phyloP scores from a whole-genome alignment of 2,797 vertebrate genomes.

The Cossypha niveicapilla region DNA sequence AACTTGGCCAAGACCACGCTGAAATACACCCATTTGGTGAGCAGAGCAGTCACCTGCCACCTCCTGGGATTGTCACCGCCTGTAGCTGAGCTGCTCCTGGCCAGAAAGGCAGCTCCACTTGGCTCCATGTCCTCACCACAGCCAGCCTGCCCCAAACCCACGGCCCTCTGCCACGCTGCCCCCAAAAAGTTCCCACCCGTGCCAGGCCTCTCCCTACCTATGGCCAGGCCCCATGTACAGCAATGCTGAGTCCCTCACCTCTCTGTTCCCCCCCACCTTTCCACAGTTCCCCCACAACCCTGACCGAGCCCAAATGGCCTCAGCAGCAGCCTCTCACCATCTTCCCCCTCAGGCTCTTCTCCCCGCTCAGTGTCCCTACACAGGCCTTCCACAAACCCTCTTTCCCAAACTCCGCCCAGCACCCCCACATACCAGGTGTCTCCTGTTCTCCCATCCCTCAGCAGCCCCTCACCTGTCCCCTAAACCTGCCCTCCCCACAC shows the following conservation, averaged over 20 bases:
- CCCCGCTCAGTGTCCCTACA: fast-evolving
- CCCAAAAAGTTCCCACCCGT: not conserved
- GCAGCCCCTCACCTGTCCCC: too few relatives aligned
- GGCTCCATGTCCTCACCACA: not conserved
- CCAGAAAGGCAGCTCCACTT: not conserved
- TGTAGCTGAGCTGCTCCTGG: not conserved
- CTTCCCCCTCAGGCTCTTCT: not conserved
- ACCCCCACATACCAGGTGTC: too few relatives aligned
- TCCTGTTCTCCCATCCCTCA: not conserved
- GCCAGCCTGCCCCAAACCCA: not conserved
- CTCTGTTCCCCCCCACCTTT: fast-evolving
- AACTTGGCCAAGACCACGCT: not conserved
- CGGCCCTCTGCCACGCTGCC: not conserved
- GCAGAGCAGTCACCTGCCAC: not conserved
- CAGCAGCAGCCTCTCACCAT: not conserved
- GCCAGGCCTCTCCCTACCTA: not conserved
- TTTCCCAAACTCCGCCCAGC: not conserved
- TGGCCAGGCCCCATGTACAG: not conserved
- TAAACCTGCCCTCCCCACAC: not conserved
- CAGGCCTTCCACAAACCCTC: fast-evolving
- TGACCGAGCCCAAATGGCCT: fast-evolving
- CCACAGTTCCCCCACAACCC: not conserved
- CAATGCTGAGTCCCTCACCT: not conserved
- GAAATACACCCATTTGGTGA: not conserved
- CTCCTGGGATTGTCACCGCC: not conserved